A percentile compares a stretch with the other conserved stretches of the same genome.
Conservation (phyloP, 2,888 invertebrate species). For the Chrysolina americana region DNA sequence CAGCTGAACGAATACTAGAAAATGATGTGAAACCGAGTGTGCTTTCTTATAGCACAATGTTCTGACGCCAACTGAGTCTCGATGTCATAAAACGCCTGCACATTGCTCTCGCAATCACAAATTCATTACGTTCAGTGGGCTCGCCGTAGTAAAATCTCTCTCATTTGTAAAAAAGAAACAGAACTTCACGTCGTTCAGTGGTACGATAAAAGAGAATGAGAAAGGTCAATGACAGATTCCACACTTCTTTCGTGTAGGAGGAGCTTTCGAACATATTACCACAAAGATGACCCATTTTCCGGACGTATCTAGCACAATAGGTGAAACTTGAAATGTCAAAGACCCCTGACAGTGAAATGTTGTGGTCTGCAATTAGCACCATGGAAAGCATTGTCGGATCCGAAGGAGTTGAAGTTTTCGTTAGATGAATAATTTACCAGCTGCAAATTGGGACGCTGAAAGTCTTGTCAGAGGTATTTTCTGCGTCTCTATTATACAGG, state of each 20-base stretch:
- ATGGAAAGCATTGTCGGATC: conserved; percentile 36
- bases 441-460: too few species aligned
- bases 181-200: conserved; percentile 22
- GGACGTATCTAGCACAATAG: conserved; percentile 60
- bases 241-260: conserved; percentile 53
- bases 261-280: conserved; percentile 52
- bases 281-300: conserved; percentile 55
- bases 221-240: conserved; percentile 53
- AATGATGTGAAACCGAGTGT: too few species aligned
- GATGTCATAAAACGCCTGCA: background rate
- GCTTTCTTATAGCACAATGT: too few species aligned
- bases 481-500: too few species aligned
- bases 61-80: background rate
- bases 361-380: conserved; percentile 47
- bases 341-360: conserved; percentile 62
- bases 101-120: conserved; percentile 1
- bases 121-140: conserved; percentile 3
- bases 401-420: conserved; percentile 14
- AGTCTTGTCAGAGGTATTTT: too few species aligned
- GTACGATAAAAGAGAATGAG: conserved; percentile 48
- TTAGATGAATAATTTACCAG: background rate
- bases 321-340: conserved; percentile 61
- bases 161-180: conserved; percentile 12
- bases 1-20: too few species aligned
- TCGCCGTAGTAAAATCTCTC: conserved; percentile 16